Conservation (phyloP, 2,113 vertebrate species). For the Menidia beryllina region DNA sequence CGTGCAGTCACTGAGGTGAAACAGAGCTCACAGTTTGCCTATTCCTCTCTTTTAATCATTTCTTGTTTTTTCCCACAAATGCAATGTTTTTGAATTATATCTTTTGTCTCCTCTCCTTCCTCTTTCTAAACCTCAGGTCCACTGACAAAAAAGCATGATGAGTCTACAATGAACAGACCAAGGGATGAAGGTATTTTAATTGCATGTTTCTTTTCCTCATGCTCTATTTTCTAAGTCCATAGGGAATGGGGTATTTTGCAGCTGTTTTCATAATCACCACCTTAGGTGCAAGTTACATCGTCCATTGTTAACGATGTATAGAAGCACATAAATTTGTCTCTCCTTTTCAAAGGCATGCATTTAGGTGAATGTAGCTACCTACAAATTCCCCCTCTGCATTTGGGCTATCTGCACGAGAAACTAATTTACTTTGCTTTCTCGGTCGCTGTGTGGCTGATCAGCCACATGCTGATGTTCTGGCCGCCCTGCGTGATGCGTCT, state of each 20-base stretch:
- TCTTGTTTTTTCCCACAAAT: conserved; percentile 48
- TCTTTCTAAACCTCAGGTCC: conserved; percentile 88
- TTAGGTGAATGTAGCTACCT: conserved; percentile 23
- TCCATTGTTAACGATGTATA: conserved; percentile 29
- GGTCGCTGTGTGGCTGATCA: conserved; percentile 55
- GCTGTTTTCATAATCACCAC: conserved; percentile 53
- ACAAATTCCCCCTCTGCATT: conserved; percentile 21
- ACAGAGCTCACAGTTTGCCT: conserved; percentile 19
- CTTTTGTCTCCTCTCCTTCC: conserved; percentile 71
- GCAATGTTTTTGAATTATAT: conserved; percentile 67
- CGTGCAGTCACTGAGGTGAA: conserved; percentile 37
- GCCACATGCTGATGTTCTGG: conserved; percentile 54
- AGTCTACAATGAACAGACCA: conserved; percentile 85
- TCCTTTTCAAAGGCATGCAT: conserved; percentile 17
- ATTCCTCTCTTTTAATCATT: conserved; percentile 46
- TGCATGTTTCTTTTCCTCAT: conserved; percentile 72
- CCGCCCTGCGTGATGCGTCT: conserved; percentile 45
- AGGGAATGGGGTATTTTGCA: conserved; percentile 47
- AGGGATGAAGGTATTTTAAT: conserved; percentile 86
- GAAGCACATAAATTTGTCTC: conserved; percentile 29
- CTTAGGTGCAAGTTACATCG: conserved; percentile 32
- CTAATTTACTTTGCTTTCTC: conserved; percentile 44
- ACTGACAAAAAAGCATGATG: conserved; percentile 90
- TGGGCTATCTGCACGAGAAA: conserved; percentile 28
- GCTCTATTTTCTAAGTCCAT: conserved; percentile 63